Conservation (phyloP, 2,113 vertebrate species). For the Variabilichromis moorii region DNA sequence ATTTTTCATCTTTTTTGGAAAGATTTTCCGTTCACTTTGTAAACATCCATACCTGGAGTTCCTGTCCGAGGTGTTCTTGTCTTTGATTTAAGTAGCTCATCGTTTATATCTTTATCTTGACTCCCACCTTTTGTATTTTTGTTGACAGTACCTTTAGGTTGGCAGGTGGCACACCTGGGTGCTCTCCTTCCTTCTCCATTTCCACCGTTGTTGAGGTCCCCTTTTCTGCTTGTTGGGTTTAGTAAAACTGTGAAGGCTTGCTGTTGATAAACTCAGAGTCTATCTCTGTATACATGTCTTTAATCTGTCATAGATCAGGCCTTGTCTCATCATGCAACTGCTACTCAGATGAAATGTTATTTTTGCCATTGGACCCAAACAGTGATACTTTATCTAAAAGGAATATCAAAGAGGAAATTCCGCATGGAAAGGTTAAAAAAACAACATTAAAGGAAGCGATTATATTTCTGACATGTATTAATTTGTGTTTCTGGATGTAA, state of each 20-base stretch:
- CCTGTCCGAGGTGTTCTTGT: neutral
- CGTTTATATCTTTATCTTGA: neutral
- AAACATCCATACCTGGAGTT: neutral
- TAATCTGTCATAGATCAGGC: neutral
- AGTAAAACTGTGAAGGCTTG: neutral
- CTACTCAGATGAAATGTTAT: neutral
- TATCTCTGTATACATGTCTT: neutral
- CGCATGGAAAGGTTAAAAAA: neutral
- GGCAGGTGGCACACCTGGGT: fast-evolving
- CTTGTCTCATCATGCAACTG: neutral
- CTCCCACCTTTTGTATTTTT: neutral
- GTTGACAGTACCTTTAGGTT: neutral
- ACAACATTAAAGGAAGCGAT: neutral
- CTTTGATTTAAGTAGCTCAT: neutral
- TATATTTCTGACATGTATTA: neutral
- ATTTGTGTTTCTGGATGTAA: neutral
- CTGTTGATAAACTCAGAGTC: neutral
- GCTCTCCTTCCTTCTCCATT: neutral
- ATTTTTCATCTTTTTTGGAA: neutral
- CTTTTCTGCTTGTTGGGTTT: neutral
- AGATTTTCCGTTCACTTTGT: neutral
- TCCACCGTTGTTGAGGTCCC: fast-evolving
- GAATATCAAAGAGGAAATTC: too few species aligned
- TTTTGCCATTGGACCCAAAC: neutral
- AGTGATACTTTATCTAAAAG: neutral